A percentile compares a stretch with the other conserved stretches of the same genome.
phyloP scores from a whole-genome alignment of 2,113 vertebrate species.

The Pterocles gutturalis region DNA sequence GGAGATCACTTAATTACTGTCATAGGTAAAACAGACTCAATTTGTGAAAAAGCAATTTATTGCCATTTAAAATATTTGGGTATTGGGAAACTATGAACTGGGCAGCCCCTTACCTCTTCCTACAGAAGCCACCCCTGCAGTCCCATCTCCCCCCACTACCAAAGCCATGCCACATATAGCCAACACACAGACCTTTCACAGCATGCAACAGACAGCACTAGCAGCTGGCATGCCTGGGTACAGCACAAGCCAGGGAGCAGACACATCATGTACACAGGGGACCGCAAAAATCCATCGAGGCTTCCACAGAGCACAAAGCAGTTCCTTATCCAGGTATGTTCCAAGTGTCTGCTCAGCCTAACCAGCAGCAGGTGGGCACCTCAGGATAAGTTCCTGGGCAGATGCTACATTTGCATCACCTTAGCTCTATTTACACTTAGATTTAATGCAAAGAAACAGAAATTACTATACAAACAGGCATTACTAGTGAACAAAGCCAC shows the following conservation, averaged over 20 bases:
- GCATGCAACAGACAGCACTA: not conserved
- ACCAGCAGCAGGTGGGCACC: not conserved
- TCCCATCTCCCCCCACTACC: accelerated
- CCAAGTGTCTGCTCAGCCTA: not conserved
- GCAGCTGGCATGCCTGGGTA: not conserved
- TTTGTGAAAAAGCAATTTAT: not conserved
- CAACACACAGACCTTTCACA: not conserved
- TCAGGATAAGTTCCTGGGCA: not conserved
- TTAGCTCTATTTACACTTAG: not conserved
- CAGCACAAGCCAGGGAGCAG: not conserved
- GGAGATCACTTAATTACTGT: not conserved
- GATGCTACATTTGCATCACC: not conserved
- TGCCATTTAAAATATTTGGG: not conserved
- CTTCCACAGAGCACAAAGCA: not conserved
- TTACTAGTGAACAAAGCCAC: not conserved
- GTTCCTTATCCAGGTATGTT: not conserved
- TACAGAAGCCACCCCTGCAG: not conserved
- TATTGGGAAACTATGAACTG: not conserved
- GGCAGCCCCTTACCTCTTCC: not conserved
- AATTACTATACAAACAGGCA: not conserved
- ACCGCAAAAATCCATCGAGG: not conserved
- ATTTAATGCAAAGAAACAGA: not conserved
- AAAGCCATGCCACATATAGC: accelerated
- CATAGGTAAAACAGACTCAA: not conserved
- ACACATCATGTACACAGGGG: not conserved